Conservation (phyloP, 2,113 vertebrate genomes). For the Corythornis vintsioides region DNA sequence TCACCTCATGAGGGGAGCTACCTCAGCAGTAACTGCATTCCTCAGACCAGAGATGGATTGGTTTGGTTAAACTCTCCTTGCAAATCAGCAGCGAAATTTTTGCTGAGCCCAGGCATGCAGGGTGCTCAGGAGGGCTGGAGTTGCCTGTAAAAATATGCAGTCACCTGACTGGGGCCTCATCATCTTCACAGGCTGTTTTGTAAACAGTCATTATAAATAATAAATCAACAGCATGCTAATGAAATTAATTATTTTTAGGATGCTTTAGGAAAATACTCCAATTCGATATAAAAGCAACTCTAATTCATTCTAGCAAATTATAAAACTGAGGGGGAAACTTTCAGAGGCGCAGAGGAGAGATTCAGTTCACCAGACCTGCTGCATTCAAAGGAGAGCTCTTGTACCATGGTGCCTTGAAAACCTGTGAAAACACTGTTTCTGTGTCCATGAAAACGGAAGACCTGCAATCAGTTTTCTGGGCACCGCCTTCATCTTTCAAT, state of each 20-base stretch:
- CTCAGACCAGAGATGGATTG: not conserved
- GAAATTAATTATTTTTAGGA: conserved; percentile 39
- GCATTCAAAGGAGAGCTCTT: not conserved
- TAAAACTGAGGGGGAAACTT: not conserved
- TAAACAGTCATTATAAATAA: conserved; percentile 57
- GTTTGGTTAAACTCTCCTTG: conserved; percentile 12
- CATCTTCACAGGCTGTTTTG: not conserved
- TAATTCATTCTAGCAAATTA: conserved; percentile 11
- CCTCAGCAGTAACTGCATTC: not conserved
- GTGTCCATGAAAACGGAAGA: not conserved
- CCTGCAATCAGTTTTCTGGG: not conserved
- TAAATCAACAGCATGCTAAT: conserved; percentile 51
- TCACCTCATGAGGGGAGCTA: not conserved
- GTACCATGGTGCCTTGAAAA: not conserved
- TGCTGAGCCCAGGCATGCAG: not conserved
- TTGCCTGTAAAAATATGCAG: not conserved
- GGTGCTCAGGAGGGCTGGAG: conserved; percentile 30
- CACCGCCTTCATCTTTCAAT: not conserved
- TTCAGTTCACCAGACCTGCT: not conserved
- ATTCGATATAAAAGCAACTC: conserved; percentile 20
- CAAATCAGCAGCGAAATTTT: conserved; percentile 28
- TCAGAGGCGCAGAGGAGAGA: not conserved
- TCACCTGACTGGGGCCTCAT: not conserved
- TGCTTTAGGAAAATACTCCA: conserved; percentile 32
- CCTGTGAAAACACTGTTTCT: not conserved